phyloP scores from a whole-genome alignment of 2,113 vertebrate species.

The Eptesicus fuscus region DNA sequence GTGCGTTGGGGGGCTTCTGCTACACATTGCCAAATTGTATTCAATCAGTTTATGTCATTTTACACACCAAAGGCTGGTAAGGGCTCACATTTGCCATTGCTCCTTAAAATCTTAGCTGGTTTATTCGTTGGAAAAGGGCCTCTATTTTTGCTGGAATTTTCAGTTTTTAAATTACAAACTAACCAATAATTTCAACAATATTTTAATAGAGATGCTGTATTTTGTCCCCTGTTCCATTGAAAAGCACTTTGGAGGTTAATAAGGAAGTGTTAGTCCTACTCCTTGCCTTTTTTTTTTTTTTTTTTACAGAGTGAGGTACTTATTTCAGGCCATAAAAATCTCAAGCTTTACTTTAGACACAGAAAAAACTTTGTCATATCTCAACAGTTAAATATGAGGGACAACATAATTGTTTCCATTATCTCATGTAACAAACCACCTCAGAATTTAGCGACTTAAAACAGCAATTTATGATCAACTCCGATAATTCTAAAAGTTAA shows the following conservation, averaged over 20 bases:
- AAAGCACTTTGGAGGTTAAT: background rate
- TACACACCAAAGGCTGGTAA: background rate
- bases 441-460: background rate
- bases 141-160: slow-evolving; percentile 4
- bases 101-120: background rate
- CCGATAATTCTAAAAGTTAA: background rate
- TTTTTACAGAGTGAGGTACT: background rate
- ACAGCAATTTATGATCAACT: background rate
- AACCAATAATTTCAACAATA: background rate
- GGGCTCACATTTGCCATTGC: background rate
- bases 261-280: background rate
- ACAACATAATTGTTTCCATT: background rate
- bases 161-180: background rate
- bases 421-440: background rate
- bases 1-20: background rate
- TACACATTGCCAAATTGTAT: background rate
- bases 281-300: background rate
- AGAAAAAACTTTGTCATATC: background rate
- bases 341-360: background rate
- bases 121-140: background rate
- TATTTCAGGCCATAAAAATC: background rate
- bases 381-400: background rate
- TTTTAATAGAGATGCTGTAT: background rate
- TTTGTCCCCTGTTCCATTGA: slow-evolving; percentile 10
- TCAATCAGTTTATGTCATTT: background rate